These are phyloP conservation scores for Perca flavescens DNA, from an alignment of 2,113 vertebrate species.

Conservation along the genomic window DNA sequence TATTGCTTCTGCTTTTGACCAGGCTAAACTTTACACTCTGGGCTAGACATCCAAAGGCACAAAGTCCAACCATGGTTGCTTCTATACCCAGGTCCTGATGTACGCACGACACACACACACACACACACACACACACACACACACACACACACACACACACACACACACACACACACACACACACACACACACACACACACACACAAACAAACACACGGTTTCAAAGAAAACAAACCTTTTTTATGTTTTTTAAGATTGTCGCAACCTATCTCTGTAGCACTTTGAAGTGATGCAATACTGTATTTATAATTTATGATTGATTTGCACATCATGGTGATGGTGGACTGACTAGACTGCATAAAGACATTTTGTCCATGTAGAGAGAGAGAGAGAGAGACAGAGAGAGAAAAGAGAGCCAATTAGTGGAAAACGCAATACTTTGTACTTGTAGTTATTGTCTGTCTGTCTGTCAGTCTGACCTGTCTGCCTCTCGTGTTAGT, in stretches of 20 bases:
- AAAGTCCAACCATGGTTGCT: slow-evolving; percentile 42
- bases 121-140: slow-evolving; percentile 19
- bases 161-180: slow-evolving; percentile 19
- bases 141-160: slow-evolving; percentile 1
- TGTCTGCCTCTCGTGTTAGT: slow-evolving; percentile 59
- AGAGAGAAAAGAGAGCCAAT: slow-evolving; percentile 57
- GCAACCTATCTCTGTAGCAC: slow-evolving; percentile 83
- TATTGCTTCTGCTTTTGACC: slow-evolving; percentile 35
- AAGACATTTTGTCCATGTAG: slow-evolving; percentile 49
- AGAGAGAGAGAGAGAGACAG: slow-evolving; percentile 47
- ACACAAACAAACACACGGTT: slow-evolving; percentile 29
- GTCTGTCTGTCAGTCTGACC: slow-evolving; percentile 36
- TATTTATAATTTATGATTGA: slow-evolving; percentile 78
- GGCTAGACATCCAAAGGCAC: slow-evolving; percentile 66
- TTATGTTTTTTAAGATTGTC: slow-evolving; percentile 70
- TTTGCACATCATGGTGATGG: slow-evolving; percentile 75
- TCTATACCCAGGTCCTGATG: slow-evolving; percentile 32
- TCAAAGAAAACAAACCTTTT: slow-evolving; percentile 33
- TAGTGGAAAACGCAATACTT: slow-evolving; percentile 86
- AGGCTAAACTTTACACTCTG: slow-evolving; percentile 47
- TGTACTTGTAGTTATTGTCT: slow-evolving; percentile 71
- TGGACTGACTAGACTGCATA: slow-evolving; percentile 56
- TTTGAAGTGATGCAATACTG: slow-evolving; percentile 88
- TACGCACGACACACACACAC: not conserved
- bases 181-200: not conserved